Evolutionary conservation across 2,113 vertebrate species (phyloP), one percentile per base, ranked within the genome.

Genomic region (Saguinus midas): DNA sequence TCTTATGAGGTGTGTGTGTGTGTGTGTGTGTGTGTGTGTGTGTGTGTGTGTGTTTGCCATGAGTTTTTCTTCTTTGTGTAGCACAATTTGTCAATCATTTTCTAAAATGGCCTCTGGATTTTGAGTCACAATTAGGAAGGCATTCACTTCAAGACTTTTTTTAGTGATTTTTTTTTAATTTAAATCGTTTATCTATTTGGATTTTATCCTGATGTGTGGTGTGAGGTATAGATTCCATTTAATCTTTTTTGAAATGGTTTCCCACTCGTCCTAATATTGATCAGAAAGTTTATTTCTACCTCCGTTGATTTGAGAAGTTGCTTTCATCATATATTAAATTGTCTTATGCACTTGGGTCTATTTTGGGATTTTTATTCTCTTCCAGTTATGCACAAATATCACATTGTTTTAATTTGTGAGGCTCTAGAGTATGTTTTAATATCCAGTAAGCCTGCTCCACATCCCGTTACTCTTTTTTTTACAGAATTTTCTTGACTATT

Each of bases 281-380:
- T 45, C 52, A 73, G 64, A 86, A 91, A 40, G 29, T 87, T 90
- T 6, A 29, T 76, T 90, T 92, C 32, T 87, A 86, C 12, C 3
- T 23, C 20, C 10, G 32, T 23, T 87, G 14, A 66, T 90, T 57
- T 45, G 6, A 78, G 40, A 90, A 93, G 75, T 20, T 84, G 8
- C 4, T 14, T 90, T 95, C 84, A 55, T 83, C 52, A 92, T 66
- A 52, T 66, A 83, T 40, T 86, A 92, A 87, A 75, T 78, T 90
- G 17, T 23, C 50, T 40, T 55, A 89, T 45, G 37, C 16, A 45
- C 37, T 75, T 96, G 29, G 27, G 29, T 70, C 66, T 75, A 27
- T 55, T 87, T 94, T 48, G 25, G 12, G 12, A 64, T 94, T 94
- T 85, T 89, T 80, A 64, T 81, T 81, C 14, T 12, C 78, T 93